Conservation (phyloP, 2,888 invertebrate species). For the Odontocolon sp. region DNA sequence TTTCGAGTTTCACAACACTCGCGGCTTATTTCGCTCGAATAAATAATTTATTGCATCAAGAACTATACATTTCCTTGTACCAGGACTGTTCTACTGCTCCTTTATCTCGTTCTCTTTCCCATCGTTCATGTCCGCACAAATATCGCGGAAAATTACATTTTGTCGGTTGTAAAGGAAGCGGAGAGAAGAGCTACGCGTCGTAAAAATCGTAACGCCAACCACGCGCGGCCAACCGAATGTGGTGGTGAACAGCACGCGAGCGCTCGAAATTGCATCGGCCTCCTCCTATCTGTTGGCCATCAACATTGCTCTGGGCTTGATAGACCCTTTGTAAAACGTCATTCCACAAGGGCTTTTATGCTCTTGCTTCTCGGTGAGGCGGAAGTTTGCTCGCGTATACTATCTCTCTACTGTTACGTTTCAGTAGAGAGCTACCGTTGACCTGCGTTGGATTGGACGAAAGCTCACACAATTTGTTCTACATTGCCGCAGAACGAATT, state of each 20-base stretch:
- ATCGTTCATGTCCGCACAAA: too few relatives aligned
- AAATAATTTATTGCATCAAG: slow-evolving; percentile 41
- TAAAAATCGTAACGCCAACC: slow-evolving; percentile 77
- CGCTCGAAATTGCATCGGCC: slow-evolving; percentile 74
- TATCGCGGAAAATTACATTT: slow-evolving; percentile 78
- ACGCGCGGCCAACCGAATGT: slow-evolving; percentile 68
- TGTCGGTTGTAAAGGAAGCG: slow-evolving; percentile 76
- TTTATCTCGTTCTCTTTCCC: slow-evolving; percentile 3
- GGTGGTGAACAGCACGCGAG: slow-evolving; percentile 39
- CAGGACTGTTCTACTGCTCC: slow-evolving; percentile 7
- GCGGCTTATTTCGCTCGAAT: slow-evolving; percentile 14
- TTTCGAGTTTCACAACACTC: slow-evolving; percentile 7
- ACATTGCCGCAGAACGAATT: not conserved
- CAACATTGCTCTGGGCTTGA: slow-evolving; percentile 77
- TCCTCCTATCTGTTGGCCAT: slow-evolving; percentile 75
- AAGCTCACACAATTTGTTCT: not conserved
- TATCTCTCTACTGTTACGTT: slow-evolving; percentile 25
- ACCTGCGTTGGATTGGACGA: not conserved
- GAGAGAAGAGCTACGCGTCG: slow-evolving; percentile 64
- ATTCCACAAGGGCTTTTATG: slow-evolving; percentile 75
- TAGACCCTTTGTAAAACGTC: slow-evolving; percentile 79
- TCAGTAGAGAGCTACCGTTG: slow-evolving; percentile 13
- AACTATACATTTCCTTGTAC: slow-evolving; percentile 2
- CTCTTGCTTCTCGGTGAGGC: slow-evolving; percentile 65
- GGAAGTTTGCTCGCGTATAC: slow-evolving; percentile 61